A percentile compares a stretch with the other conserved stretches of the same genome.
Conservation (phyloP, 1,140 invertebrate genomes). For the Ladona fulva region DNA sequence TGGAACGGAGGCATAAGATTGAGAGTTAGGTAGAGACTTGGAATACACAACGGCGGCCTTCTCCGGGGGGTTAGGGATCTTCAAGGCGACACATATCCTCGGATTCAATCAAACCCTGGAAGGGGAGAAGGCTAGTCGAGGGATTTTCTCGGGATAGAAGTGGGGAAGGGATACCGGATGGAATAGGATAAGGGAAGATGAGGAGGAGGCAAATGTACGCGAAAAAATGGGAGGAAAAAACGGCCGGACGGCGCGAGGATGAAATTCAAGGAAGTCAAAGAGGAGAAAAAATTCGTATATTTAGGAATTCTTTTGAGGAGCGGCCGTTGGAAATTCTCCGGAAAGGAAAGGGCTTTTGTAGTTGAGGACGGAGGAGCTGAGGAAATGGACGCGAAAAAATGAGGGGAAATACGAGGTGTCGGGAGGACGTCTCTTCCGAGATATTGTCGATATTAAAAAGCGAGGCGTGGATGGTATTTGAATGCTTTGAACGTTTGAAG, state of each 20-base stretch:
- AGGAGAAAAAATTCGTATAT: background rate
- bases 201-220: background rate
- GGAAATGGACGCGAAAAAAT: background rate
- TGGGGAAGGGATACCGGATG: background rate
- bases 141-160: background rate
- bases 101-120: background rate
- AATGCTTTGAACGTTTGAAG: background rate
- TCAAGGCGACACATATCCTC: background rate
- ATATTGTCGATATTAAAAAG: background rate
- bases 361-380: background rate
- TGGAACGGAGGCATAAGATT: background rate
- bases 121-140: background rate
- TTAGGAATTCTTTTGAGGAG: background rate
- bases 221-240: background rate
- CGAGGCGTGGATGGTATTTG: background rate
- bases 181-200: background rate
- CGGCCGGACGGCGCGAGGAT: background rate
- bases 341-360: background rate
- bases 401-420: background rate
- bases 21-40: background rate
- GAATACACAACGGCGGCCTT: background rate
- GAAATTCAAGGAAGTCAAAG: background rate
- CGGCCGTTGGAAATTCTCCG: background rate
- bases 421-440: background rate
- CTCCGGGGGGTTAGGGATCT: background rate